Evolutionary conservation across 1,140 invertebrate species (phyloP), one percentile per base, ranked within the genome.

Genomic region (Pantala flavescens): DNA sequence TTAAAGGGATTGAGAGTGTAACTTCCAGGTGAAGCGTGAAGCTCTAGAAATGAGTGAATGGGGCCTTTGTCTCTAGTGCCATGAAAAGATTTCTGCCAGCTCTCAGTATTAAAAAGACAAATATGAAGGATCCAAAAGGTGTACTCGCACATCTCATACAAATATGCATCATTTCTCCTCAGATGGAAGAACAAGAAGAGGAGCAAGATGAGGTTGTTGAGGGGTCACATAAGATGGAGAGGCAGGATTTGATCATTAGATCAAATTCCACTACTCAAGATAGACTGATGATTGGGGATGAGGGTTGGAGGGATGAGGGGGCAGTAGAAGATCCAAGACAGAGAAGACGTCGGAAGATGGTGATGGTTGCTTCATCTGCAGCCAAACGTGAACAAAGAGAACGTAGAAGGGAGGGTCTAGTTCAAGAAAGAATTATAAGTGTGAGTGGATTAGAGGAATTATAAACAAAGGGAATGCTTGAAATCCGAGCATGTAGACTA

Each of bases 351-450:
- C 49, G 49, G 49, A 63, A 63, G 49, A 63, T 63, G 49, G 49
- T 12, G 49, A 63, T 63, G 49, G 49, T 63, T 63, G 49, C 49
- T 63, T 63, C 49, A 7, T 63, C 49, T 7, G 49, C 49, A 63
- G 49, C 49, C 49, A 63, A 63, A 12, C 14, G 49, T 16, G 49
- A 63, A 63, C 49, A 70, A 23, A 75, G 77, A 74, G 77, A 78
- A 72, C 80, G 79, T 77, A 81, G 84, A 77, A 81, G 86, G 43
- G 83, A 85, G 21, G 88, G 86, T 9, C 82, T 91, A 21, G 89
- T 90, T 12, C 87, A 89, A 76, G 86, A 90, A 77, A 84, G 88
- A 74, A 86, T 89, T 43, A 91, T 91, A 76, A 91, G 90, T 81
- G 88, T 90, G 82, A 87, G 86, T 87, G 49, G 49, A 63, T 14